Evolutionary conservation across 2,113 vertebrate genomes (phyloP).

Genomic region (Seriola aureovittata): DNA sequence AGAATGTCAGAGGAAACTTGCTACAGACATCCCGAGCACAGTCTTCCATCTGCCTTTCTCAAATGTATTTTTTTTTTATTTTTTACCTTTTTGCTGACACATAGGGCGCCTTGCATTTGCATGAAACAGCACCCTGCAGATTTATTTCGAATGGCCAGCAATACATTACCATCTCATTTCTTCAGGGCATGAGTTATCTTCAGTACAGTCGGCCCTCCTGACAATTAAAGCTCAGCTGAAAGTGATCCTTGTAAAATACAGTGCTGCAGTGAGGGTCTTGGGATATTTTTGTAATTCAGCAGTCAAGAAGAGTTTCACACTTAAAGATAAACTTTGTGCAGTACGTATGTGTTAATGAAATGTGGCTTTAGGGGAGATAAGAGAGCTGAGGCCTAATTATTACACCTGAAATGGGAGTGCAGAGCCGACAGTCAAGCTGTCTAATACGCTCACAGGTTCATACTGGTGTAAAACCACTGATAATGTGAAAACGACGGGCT

Average conservation of each 20-base stretch:
- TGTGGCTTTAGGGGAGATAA: conserved; percentile 51
- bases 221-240: conserved; percentile 68
- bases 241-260: conserved; percentile 61
- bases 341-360: conserved; percentile 38
- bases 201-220: conserved; percentile 56
- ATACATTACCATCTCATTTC: conserved; percentile 79
- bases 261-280: conserved; percentile 19
- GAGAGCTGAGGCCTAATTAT: conserved; percentile 51
- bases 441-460: conserved; percentile 22
- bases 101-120: conserved; percentile 43
- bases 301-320: conserved; percentile 57
- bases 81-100: conserved; percentile 58
- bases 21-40: conserved; percentile 4
- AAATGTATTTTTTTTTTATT: conserved; percentile 4
- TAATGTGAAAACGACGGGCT: background rate
- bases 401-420: conserved; percentile 14
- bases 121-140: conserved; percentile 71
- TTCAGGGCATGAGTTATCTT: conserved; percentile 67
- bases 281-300: conserved; percentile 45
- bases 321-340: conserved; percentile 53
- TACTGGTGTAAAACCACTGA: background rate
- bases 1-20: conserved; percentile 23
- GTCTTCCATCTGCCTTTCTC: conserved; percentile 19
- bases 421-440: conserved; percentile 24
- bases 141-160: conserved; percentile 67